Base-by-base conservation (phyloP, 1,140 invertebrate genomes). In the Archegozetes longisetosus region DNA sequence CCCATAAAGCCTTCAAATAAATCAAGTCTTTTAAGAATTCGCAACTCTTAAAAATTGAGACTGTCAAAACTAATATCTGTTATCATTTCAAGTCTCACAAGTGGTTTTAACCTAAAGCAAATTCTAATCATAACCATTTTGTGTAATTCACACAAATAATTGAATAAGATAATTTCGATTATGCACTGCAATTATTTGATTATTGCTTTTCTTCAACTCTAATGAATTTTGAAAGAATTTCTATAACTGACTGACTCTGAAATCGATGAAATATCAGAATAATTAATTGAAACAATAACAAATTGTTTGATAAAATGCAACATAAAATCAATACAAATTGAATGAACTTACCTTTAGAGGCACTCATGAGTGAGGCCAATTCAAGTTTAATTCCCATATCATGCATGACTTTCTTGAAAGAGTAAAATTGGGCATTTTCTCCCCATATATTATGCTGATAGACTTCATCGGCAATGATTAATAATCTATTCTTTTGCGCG, bases 321-420 rank as follows among this genome's bases (percentile, higher is more conserved):
- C 3, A 24, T 23, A 25, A 53, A 53, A 6, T 26, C 12, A 27
- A 22, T 22, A 27, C 24, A n/a, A 3, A 54, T n/a, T 28, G 12
- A 9, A 54, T 26, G 22, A 25, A 26, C 78, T 81, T 80, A 66
- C 93, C 94, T 80, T 98, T 98, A 1, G 89, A 95, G 48, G 85
- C 84, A 0, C 92, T 93, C 84, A 97, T 88, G 72, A 94, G 97
- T 26, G 89, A 94, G 4, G 88, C 90, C 64, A 98, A 70, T 74
- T 98, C 93, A 77, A 91, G 80, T 50, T 77, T 72, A 28, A 78
- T 75, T 3, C 91, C 91, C 84, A 98, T 82, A 72, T 96, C 88
- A 1, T 67, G 76, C 68, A 92, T 68, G 12, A 94, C 85, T 74
- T 93, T 96, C 72, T 96, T 97, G 70, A 98, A 96, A 0, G 92